These are phyloP conservation scores for Heliconius aoede DNA, from an alignment of 2,888 invertebrate genomes.

Conservation along the genomic window DNA sequence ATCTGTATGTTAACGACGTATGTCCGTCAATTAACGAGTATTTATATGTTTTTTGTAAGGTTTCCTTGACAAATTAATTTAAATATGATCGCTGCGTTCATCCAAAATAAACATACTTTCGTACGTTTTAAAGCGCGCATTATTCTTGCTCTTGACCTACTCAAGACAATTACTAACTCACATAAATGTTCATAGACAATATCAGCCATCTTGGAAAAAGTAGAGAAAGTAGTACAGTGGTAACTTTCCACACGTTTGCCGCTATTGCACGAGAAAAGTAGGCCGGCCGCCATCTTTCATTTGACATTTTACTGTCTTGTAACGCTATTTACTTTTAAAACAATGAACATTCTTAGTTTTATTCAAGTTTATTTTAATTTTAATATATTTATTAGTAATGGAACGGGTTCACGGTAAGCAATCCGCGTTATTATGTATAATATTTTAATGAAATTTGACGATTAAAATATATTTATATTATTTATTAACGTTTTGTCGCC, in stretches of 20 bases:
- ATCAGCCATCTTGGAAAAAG: slow-evolving; percentile 81
- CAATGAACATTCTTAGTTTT: slow-evolving; percentile 27
- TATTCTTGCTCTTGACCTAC: slow-evolving; percentile 69
- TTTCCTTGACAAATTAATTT: background rate
- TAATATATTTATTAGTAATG: slow-evolving; percentile 9
- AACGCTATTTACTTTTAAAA: slow-evolving; percentile 45
- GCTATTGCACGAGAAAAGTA: slow-evolving; percentile 80
- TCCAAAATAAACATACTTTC: slow-evolving; percentile 16
- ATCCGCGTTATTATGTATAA: slow-evolving; percentile 56
- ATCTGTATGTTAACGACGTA: slow-evolving; percentile 14
- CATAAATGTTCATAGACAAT: slow-evolving; percentile 62
- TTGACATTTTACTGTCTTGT: slow-evolving; percentile 68
- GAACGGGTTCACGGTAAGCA: slow-evolving; percentile 8
- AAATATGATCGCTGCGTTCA: background rate
- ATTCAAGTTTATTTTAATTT: background rate
- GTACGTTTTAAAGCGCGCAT: slow-evolving; percentile 44
- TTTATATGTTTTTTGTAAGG: background rate
- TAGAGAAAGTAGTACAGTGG: slow-evolving; percentile 83
- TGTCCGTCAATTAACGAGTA: slow-evolving; percentile 36
- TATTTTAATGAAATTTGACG: slow-evolving; percentile 59
- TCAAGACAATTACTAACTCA: slow-evolving; percentile 50
- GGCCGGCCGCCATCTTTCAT: slow-evolving; percentile 78
- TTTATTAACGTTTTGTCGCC: slow-evolving; percentile 52
- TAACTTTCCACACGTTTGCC: slow-evolving; percentile 80
- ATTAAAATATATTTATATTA: slow-evolving; percentile 60